Evolutionary conservation across 2,113 vertebrate genomes (phyloP).

Genomic region (Lepus europaeus): DNA sequence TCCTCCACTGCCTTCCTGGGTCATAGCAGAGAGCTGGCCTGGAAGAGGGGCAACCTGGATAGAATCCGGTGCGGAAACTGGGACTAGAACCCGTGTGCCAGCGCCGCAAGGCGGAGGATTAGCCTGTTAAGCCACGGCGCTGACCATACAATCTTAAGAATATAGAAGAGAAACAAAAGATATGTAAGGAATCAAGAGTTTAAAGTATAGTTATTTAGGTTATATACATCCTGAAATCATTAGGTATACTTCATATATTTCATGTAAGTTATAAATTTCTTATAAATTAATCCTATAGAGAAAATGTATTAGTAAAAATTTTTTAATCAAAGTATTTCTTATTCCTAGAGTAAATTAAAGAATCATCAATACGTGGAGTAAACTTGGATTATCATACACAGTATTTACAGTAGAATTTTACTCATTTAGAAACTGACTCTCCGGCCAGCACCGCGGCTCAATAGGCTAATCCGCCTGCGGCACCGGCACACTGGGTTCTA

Average conservation of each 20-base stretch:
- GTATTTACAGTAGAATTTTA: background rate
- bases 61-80: no score
- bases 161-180: background rate
- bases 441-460: background rate
- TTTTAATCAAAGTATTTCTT: background rate
- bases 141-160: background rate
- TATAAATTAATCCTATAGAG: background rate
- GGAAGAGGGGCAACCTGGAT: no score
- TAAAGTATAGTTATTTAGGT: background rate
- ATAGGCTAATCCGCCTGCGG: no score
- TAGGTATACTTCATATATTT: background rate
- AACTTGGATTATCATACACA: background rate
- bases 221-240: background rate
- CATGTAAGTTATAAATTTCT: background rate
- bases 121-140: no score
- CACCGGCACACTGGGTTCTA: no score
- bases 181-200: background rate
- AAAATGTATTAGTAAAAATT: background rate
- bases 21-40: no score
- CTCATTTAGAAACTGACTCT: background rate
- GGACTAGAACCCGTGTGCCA: no score
- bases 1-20: no score
- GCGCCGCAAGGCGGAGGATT: no score
- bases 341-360: constrained; percentile 9
- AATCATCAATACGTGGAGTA: constrained; percentile 27